Percentiles rank a stretch among this genome's conserved stretches.
Evolutionary conservation across 2,888 invertebrate genomes (phyloP).

Genomic region (Cheilosia vernalis): DNA sequence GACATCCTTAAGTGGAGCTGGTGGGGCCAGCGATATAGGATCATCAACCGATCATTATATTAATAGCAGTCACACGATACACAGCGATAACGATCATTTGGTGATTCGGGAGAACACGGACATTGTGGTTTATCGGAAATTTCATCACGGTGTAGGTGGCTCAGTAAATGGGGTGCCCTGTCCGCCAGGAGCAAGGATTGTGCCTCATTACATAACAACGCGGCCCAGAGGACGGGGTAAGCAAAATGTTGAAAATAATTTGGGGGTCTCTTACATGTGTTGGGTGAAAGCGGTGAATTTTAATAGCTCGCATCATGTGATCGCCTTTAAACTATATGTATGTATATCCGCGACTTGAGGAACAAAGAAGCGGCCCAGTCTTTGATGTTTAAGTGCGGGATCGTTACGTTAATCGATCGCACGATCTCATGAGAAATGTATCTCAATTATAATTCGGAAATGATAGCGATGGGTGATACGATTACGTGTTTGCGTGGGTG

Average conservation of each 20-base stretch:
- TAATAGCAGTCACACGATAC: conserved; percentile 76
- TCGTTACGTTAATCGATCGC: conserved; percentile 7
- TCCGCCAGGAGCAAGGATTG: conserved; percentile 81
- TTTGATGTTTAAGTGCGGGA: conserved; percentile 7
- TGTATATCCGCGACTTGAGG: neutral
- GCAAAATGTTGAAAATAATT: conserved; percentile 59
- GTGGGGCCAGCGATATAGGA: conserved; percentile 66
- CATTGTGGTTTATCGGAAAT: conserved; percentile 81
- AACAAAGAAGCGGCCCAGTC: conserved; percentile 1
- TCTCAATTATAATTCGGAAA: too few species aligned
- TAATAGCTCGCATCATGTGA: conserved; percentile 17
- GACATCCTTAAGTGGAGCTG: conserved; percentile 60
- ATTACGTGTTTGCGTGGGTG: too few species aligned
- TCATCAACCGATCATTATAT: conserved; percentile 76
- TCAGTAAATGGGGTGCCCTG: conserved; percentile 78
- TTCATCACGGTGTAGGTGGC: conserved; percentile 64
- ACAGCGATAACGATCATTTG: conserved; percentile 79
- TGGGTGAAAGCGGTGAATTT: conserved; percentile 31
- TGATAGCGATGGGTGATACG: neutral
- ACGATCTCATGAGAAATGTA: neutral
- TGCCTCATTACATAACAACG: conserved; percentile 79
- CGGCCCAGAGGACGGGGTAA: conserved; percentile 81
- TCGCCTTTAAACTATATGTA: neutral
- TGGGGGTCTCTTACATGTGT: conserved; percentile 30
- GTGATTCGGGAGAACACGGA: conserved; percentile 81